These are phyloP conservation scores for Himalopsyche phryganea DNA, from an alignment of 1,140 invertebrate species.

Conservation along the genomic window DNA sequence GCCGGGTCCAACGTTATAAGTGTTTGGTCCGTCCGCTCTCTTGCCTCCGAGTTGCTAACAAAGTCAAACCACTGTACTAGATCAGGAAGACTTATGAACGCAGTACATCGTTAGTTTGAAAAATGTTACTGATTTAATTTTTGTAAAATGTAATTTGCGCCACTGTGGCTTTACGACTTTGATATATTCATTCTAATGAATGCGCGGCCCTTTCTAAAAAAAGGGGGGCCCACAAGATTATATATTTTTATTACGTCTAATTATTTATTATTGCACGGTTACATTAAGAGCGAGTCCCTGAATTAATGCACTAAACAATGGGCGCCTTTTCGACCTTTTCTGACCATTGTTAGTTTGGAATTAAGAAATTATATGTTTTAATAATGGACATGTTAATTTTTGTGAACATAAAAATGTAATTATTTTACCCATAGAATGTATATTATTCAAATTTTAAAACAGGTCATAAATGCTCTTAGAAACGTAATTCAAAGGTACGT, in stretches of 20 bases:
- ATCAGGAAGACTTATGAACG: too few species aligned
- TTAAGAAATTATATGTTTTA: too few species aligned
- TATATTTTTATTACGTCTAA: conserved; percentile 31
- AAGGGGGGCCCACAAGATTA: conserved; percentile 22
- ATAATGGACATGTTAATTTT: too few species aligned
- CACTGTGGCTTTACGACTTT: neutral
- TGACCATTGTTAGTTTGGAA: neutral
- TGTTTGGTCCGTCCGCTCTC: too few species aligned
- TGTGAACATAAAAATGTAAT: neutral
- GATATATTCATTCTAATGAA: neutral
- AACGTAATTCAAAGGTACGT: too few species aligned
- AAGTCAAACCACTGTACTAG: too few species aligned
- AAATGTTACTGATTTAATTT: too few species aligned
- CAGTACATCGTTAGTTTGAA: too few species aligned
- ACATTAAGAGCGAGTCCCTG: conserved; percentile 16
- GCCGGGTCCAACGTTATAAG: too few species aligned
- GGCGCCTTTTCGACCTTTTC: conserved; percentile 8
- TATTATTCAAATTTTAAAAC: neutral
- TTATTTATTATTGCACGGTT: conserved; percentile 28
- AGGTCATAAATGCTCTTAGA: too few species aligned
- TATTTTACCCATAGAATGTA: neutral
- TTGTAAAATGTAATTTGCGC: neutral
- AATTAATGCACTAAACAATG: conserved; percentile 23
- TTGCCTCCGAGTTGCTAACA: too few species aligned
- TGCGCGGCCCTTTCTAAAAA: neutral